Base-by-base conservation (phyloP, 2,113 vertebrate species). In the Sander lucioperca region DNA sequence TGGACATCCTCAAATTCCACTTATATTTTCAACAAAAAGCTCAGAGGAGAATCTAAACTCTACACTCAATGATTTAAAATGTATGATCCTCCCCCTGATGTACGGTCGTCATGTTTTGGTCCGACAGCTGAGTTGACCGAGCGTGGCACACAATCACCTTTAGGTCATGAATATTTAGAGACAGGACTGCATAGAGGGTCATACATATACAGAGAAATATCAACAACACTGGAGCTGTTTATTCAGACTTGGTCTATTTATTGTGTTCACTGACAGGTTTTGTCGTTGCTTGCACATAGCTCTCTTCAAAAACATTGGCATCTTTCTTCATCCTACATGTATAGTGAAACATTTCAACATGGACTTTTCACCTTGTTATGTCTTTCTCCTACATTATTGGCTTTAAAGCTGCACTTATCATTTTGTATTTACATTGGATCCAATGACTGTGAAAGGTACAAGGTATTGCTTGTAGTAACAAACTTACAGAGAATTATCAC, bases 151-250 rank as follows among this genome's bases (percentile, higher is more conserved):
- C 16, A 56, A 43, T 79, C 79, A 58, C 73, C 72, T 86, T 50
- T 39, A 66, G 62, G 27, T 58, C 68, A 75, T 88, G 63, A 82
- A 84, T 88, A 86, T 90, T 82, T 82, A 88, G 39, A 81, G 48
- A 68, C 58, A n/a, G 59, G 23, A 18, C 54, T 27, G 63, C 58
- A 64, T 15, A 27, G 27, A 63, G 65, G 63, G 23, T 62, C 65
- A 62, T 8, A 2, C 1, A 69, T 48, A 57, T 15, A 73, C 19
- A 67, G 54, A 67, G 13, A 45, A 43, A 58, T 9, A 72, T 63
- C 18, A 19, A 72, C 45, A 56, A 39, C 72, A 27, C 50, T 39
- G 23, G 39, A 82, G 39, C 61, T 72, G 51, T 61, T 73, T 75
- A 71, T 82, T 63, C 74, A 61, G n/a, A 68, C 15, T 9, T 25